A percentile compares a stretch with the other conserved stretches of the same genome.
Evolutionary conservation across 2,888 invertebrate genomes (phyloP).

Genomic region (Eretmocerus hayati): DNA sequence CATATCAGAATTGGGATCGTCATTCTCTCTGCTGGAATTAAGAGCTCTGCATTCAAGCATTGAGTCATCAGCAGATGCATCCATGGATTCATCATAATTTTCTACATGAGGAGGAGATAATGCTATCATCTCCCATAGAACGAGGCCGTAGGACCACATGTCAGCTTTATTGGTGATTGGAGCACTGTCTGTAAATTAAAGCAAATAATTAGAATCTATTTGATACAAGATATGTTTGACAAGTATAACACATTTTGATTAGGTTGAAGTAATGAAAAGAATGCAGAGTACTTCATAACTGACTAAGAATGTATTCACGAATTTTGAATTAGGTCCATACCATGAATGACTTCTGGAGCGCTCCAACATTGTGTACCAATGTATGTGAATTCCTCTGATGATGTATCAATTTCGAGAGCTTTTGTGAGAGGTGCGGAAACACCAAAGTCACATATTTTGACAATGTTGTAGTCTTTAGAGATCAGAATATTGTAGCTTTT

Average conservation of each 20-base stretch:
- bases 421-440: conserved; percentile 66
- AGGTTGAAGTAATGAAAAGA: no score
- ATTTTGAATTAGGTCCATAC: no score
- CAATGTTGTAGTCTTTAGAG: conserved; percentile 65
- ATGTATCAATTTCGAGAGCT: conserved; percentile 52
- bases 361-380: conserved; percentile 73
- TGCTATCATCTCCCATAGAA: conserved; percentile 76
- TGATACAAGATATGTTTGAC: no score
- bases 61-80: conserved; percentile 33
- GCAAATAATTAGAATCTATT: background rate
- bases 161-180: conserved; percentile 66
- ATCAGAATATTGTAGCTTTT: conserved; percentile 78
- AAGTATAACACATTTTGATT: no score
- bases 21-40: conserved; percentile 21
- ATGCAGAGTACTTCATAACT: no score
- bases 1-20: conserved; percentile 25
- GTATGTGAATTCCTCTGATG: conserved; percentile 54
- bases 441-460: conserved; percentile 81
- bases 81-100: conserved; percentile 28
- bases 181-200: conserved; percentile 36
- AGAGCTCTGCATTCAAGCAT: conserved; percentile 17
- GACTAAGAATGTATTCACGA: no score
- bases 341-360: conserved; percentile 66
- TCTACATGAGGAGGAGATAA: conserved; percentile 61
- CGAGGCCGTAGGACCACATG: conserved; percentile 72